Evolutionary conservation across 2,113 vertebrate genomes (phyloP).

Genomic region (Telmatochromis sp.): DNA sequence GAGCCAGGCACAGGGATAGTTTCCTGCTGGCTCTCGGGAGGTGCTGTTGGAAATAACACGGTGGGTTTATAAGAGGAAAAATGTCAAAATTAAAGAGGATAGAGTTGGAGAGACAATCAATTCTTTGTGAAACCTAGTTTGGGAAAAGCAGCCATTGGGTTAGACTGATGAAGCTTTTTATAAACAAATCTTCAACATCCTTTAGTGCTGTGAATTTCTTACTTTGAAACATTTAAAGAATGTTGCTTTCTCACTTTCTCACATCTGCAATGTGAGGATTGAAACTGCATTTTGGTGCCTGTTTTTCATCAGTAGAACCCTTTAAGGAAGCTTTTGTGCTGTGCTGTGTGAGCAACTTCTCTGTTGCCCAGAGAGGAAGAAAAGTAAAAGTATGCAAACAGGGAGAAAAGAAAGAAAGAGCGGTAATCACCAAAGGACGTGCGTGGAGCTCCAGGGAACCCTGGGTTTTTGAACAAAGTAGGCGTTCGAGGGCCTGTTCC

Average conservation of each 20-base stretch:
- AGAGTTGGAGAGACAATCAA: background rate
- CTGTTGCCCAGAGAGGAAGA: background rate
- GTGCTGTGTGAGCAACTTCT: background rate
- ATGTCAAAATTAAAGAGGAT: background rate
- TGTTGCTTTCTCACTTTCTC: background rate
- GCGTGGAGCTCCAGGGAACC: slow-evolving; percentile 49
- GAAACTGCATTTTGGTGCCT: background rate
- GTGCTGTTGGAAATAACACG: slow-evolving; percentile 45
- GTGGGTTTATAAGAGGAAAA: background rate
- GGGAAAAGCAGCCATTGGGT: background rate
- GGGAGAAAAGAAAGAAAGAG: background rate
- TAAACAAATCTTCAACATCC: background rate
- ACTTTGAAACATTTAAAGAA: background rate
- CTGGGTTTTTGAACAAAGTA: slow-evolving; percentile 11
- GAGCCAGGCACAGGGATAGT: slow-evolving; percentile 28
- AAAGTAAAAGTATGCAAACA: background rate
- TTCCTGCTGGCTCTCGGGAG: slow-evolving; percentile 50
- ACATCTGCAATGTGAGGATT: background rate
- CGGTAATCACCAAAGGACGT: slow-evolving; percentile 63
- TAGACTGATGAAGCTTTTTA: background rate
- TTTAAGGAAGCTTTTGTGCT: background rate
- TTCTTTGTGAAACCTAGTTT: background rate
- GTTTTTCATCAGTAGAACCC: background rate
- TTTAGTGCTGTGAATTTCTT: background rate
- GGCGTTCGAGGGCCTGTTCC: slow-evolving; percentile 22